A percentile compares a stretch with the other conserved stretches of the same genome.
These are phyloP conservation scores for Cnemophilus loriae DNA, from an alignment of 2,113 vertebrate species.

Conservation along the genomic window DNA sequence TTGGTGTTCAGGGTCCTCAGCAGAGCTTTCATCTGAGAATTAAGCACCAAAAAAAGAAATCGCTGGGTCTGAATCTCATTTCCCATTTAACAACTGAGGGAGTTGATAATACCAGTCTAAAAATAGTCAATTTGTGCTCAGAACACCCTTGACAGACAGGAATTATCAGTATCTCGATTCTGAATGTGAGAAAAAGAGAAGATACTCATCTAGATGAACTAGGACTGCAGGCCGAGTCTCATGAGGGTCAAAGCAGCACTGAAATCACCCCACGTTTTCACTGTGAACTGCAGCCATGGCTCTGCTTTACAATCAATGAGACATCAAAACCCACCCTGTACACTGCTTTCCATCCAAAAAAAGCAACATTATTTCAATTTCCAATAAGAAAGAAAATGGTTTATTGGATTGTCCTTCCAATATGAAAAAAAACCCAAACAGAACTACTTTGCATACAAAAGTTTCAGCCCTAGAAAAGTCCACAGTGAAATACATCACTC, in stretches of 20 bases:
- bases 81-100: not conserved
- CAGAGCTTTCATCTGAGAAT: not conserved
- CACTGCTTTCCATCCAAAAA: not conserved
- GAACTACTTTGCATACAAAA: not conserved
- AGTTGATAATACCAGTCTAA: not conserved
- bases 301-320: not conserved
- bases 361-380: constrained; percentile 2
- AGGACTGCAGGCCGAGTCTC: not conserved
- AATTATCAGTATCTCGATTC: not conserved
- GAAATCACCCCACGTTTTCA: not conserved
- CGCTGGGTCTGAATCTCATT: not conserved
- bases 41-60: not conserved
- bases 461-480: not conserved
- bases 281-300: not conserved
- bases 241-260: not conserved
- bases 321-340: not conserved
- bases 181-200: not conserved
- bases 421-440: not conserved
- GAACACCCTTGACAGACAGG: not conserved
- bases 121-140: not conserved
- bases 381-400: not conserved
- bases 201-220: not conserved
- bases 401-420: constrained; percentile 29
- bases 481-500: not conserved
- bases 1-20: not conserved